Percentiles rank a stretch among this genome's conserved stretches.
Conservation (phyloP, 2,797 vertebrate genomes). For the Mormyrus hasselquistii region DNA sequence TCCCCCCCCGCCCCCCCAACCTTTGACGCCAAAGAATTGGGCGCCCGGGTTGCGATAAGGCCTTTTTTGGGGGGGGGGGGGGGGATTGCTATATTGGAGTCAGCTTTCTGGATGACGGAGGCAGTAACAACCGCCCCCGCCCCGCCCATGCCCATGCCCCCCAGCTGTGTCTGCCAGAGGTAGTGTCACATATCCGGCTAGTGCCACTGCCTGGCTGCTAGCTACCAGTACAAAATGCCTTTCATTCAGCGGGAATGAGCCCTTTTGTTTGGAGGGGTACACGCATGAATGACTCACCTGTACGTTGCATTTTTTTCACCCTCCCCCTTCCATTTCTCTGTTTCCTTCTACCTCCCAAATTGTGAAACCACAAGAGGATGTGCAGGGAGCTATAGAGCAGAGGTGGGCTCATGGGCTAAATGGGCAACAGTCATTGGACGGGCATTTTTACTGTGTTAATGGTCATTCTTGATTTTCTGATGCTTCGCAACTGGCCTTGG, state of each 20-base stretch:
- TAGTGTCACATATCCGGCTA: slow-evolving; percentile 28
- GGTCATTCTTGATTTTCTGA: slow-evolving; percentile 22
- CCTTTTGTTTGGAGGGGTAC: slow-evolving; percentile 40
- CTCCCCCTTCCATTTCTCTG: not conserved
- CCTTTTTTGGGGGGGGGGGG: not conserved
- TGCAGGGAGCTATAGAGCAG: slow-evolving; percentile 3
- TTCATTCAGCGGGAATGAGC: slow-evolving; percentile 19
- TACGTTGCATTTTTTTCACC: not conserved
- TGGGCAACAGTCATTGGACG: slow-evolving; percentile 19
- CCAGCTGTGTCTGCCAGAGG: not conserved
- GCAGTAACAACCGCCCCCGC: not conserved
- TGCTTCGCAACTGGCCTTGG: slow-evolving; percentile 25
- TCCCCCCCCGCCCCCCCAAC: not conserved
- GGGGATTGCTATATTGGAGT: not conserved
- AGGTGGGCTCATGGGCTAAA: not conserved
- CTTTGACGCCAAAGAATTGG: not conserved
- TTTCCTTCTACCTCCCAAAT: slow-evolving; percentile 28
- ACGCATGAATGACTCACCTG: slow-evolving; percentile 13
- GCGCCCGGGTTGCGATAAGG: not conserved
- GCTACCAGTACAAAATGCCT: slow-evolving; percentile 43
- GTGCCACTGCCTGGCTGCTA: slow-evolving; percentile 39
- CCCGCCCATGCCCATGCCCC: not conserved
- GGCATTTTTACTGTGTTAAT: slow-evolving; percentile 24
- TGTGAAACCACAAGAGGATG: slow-evolving; percentile 27
- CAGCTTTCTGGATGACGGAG: not conserved